Evolutionary conservation across 2,888 invertebrate species (phyloP).

Genomic region (Baccha elongata): DNA sequence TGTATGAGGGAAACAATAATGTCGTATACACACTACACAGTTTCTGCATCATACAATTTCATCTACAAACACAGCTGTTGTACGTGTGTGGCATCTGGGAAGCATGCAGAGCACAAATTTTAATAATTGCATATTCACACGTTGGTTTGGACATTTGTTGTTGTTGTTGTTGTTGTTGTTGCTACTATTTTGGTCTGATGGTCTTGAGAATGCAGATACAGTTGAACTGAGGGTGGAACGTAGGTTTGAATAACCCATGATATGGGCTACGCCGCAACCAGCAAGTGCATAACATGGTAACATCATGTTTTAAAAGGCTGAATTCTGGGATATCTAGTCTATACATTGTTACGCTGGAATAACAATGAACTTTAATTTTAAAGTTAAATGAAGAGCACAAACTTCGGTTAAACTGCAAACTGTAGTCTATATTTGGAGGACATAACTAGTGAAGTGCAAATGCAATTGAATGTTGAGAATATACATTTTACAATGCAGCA

Average conservation of each 20-base stretch:
- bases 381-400: conserved; percentile 45
- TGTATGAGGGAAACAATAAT: conserved; percentile 12
- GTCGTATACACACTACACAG: conserved; percentile 33
- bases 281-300: conserved; percentile 54
- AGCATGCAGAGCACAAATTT: conserved; percentile 45
- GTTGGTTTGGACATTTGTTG: conserved; percentile 29
- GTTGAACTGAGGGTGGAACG: background rate
- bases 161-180: conserved; percentile 17
- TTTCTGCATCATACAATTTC: conserved; percentile 51
- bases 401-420: conserved; percentile 7
- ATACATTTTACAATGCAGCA: conserved; percentile 10
- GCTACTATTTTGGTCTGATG: conserved; percentile 4
- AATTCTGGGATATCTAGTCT: conserved; percentile 32
- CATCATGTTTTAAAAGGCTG: conserved; percentile 39
- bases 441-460: conserved; percentile 22
- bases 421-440: background rate
- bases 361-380: conserved; percentile 63
- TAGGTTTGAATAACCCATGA: background rate
- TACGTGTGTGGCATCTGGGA: conserved; percentile 46
- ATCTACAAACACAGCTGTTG: conserved; percentile 42
- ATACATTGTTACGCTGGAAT: conserved; percentile 33
- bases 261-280: conserved; percentile 50
- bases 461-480: conserved; percentile 44
- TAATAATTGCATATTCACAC: conserved; percentile 64
- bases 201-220: background rate